Percentiles rank a stretch among this genome's conserved stretches.
Conservation (phyloP, 2,797 vertebrate species). For the Paramormyrops hopkinsi region DNA sequence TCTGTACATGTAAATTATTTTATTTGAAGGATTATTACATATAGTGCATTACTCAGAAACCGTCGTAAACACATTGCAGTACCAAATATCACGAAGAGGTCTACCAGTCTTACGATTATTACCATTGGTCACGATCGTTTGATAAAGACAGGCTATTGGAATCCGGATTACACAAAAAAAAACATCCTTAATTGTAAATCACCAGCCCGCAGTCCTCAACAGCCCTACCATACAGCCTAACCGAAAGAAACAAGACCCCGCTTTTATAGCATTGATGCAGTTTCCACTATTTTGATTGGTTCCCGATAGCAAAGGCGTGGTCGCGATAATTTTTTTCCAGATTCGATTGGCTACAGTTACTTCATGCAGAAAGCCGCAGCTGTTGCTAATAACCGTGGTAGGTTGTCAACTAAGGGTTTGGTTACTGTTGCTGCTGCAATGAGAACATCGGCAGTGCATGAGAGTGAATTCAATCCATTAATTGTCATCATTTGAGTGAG, state of each 20-base stretch:
- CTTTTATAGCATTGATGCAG: background rate
- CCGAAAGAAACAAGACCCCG: background rate
- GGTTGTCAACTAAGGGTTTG: slow-evolving; percentile 40
- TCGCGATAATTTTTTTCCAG: background rate
- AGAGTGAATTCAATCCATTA: slow-evolving; percentile 24
- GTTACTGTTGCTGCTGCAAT: slow-evolving; percentile 38
- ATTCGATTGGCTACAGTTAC: slow-evolving; percentile 30
- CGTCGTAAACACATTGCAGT: background rate
- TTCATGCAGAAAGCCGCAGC: slow-evolving; percentile 22
- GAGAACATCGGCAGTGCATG: slow-evolving; percentile 38
- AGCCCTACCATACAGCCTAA: too few relatives aligned
- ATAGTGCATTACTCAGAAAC: background rate
- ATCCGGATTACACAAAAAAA: background rate
- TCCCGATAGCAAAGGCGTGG: background rate
- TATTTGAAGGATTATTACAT: background rate
- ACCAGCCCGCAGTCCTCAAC: background rate
- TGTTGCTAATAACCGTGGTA: slow-evolving; percentile 27
- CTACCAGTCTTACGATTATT: background rate
- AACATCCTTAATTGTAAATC: background rate
- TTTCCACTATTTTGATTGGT: slow-evolving; percentile 28
- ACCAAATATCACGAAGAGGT: background rate
- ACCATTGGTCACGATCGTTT: background rate
- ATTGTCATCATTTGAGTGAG: slow-evolving; percentile 31
- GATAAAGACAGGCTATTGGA: background rate
- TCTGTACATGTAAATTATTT: background rate